Base-by-base conservation (phyloP, 2,888 invertebrate species). In the Ectobius pallidus region DNA sequence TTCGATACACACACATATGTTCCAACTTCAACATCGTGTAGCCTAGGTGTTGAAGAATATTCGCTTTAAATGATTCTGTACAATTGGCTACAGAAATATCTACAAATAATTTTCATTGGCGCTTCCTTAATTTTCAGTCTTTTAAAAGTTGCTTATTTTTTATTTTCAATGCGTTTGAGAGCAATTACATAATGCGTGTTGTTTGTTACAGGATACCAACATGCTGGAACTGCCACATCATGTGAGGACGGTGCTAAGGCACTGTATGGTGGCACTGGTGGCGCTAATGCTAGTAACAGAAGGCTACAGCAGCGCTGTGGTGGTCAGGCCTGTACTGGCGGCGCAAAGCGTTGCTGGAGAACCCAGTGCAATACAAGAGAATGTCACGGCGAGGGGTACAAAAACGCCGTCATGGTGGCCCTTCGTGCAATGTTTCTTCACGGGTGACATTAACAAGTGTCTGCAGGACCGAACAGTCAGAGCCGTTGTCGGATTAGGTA, bases 381-480 rank as follows among this genome's bases (percentile, higher is more conserved):
- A 11, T 46, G 52, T 58, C 14, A 16, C 25, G 32, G n/a, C 25
- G 9, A n/a, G 27, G 2, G 58, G 16, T 16, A 39, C 22, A n/a
- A 63, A 42, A 22, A 63, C 39, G n/a, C 42, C 63, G 1, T 14
- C 3, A 1, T 65, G 65, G 65, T 65, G 44, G 46, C 65, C 65
- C 1, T 9, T 65, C 3, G 25, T 65, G 11, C 25, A 46, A 16
- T 65, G 65, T 14, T n/a, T 65, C 7, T 65, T 65, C 27, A n/a
- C 46, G 6, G 65, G 6, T 3, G 46, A 65, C 44, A 25, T 65
- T 1, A 65, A 46, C 30, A 65, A 44, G n/a, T 65, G 65, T 27
- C 46, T 65, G 65, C 65, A 65, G 65, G 65, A 65, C 65, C 14
- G n/a, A n/a, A 65, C 65, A 3, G 44, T 65, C 22, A 32, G 65